Base-by-base conservation (phyloP, 1,140 invertebrate species). In the Caenorhabditis brenneri region DNA sequence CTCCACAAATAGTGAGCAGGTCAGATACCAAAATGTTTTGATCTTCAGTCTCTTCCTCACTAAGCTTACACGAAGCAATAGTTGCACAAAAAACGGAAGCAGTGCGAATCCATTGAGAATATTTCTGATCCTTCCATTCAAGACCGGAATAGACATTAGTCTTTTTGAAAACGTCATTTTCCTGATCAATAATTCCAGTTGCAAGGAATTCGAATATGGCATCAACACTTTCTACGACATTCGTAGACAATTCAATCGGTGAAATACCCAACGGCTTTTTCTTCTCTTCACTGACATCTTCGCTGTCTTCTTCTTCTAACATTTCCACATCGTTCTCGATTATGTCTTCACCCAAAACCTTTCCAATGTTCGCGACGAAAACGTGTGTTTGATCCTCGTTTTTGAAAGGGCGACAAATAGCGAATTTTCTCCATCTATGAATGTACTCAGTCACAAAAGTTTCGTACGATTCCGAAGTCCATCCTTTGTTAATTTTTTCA, bases 391-490 rank as follows among this genome's bases (percentile, higher is more conserved):
- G 36, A 1, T 74, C 36, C 24, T 74, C 65, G 10, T 22, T 42
- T 10, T 6, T 16, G n/a, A 74, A 74, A 1, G 65, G 65, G 0
- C 7, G 12, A 24, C 65, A 74, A 4, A 74, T 24, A 4, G 36
- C 36, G n/a, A 74, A 74, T n/a, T 74, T 74, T 31, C 36, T 46
- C 65, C 65, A 74, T 42, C 36, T 39, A 74, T 69, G 36, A 24
- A 82, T 82, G 22, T 65, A 82, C 19, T 46, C 48, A 15, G 27
- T 82, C 2, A 82, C 81, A 33, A 82, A 82, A 19, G 7, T 16
- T 16, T 82, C 51, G 51, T 82, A 51, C 5, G 55, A 58, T 42
- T 82, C 81, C 1, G 81, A 29, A 65, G 81, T 49, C 81, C 81
- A 82, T 5, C 81, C 58, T 31, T 46, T 42, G 15, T 82, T 74